Conservation (phyloP, 2,113 vertebrate species). For the Muscicapa adusta region DNA sequence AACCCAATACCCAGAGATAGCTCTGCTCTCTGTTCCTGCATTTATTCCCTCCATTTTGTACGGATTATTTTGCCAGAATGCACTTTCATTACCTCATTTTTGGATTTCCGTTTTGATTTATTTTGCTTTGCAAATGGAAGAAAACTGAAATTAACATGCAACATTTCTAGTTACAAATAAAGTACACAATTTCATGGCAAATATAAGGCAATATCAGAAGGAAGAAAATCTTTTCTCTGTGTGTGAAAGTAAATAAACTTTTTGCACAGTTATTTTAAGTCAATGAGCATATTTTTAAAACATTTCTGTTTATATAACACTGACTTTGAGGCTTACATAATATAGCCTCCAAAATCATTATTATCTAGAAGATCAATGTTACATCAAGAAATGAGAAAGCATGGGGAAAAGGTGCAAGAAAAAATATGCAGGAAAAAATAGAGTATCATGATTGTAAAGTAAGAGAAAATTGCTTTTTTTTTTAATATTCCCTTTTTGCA, state of each 20-base stretch:
- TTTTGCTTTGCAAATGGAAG: not conserved
- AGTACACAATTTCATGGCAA: not conserved
- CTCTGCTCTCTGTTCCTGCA: not conserved
- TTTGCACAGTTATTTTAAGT: not conserved
- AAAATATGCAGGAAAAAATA: slow-evolving; percentile 69
- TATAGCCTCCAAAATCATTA: not conserved
- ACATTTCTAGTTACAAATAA: not conserved
- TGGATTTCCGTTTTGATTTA: not conserved
- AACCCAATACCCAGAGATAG: not conserved
- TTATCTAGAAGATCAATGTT: not conserved
- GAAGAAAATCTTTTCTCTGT: not conserved
- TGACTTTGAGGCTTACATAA: not conserved
- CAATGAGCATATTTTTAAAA: not conserved
- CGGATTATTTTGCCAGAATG: not conserved
- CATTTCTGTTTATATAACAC: not conserved
- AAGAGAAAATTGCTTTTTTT: not conserved
- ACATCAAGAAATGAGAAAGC: not conserved
- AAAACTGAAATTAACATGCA: not conserved
- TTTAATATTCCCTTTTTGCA: not conserved
- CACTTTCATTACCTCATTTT: not conserved
- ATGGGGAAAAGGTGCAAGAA: slow-evolving; percentile 41
- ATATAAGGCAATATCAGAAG: not conserved
- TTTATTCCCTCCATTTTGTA: not conserved
- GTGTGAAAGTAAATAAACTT: not conserved
- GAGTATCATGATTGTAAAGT: slow-evolving; percentile 69